These are phyloP conservation scores for Apus apus DNA, from an alignment of 2,113 vertebrate species.

Conservation along the genomic window DNA sequence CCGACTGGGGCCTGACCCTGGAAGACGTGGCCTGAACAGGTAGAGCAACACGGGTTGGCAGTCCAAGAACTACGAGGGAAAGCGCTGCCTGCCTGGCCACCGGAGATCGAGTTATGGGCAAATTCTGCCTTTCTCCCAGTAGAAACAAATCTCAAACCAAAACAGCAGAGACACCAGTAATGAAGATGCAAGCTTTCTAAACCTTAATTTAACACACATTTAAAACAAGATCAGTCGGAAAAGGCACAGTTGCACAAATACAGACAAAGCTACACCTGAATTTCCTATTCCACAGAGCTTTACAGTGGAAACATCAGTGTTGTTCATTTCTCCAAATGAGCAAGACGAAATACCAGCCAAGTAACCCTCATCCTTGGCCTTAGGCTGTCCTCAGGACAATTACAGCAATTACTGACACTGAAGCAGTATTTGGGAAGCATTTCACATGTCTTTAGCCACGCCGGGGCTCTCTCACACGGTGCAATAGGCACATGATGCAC, in stretches of 20 bases:
- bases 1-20: neutral
- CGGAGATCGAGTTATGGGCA: neutral
- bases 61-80: neutral
- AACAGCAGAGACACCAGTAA: neutral
- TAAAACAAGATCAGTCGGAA: neutral
- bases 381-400: neutral
- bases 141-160: neutral
- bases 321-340: neutral
- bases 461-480: neutral
- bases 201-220: neutral
- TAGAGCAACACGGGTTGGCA: neutral
- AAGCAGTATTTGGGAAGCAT: neutral
- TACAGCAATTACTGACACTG: neutral
- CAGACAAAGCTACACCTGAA: neutral
- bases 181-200: neutral
- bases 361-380: neutral
- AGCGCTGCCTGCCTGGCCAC: fast-evolving
- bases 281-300: neutral
- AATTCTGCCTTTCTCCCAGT: neutral
- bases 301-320: neutral
- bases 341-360: neutral
- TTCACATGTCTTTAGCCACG: neutral
- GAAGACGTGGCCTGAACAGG: fast-evolving
- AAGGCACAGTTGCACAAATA: neutral
- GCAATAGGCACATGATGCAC: neutral